Base-by-base conservation (phyloP, 2,113 vertebrate genomes). In the Orientallactaga bullata region DNA sequence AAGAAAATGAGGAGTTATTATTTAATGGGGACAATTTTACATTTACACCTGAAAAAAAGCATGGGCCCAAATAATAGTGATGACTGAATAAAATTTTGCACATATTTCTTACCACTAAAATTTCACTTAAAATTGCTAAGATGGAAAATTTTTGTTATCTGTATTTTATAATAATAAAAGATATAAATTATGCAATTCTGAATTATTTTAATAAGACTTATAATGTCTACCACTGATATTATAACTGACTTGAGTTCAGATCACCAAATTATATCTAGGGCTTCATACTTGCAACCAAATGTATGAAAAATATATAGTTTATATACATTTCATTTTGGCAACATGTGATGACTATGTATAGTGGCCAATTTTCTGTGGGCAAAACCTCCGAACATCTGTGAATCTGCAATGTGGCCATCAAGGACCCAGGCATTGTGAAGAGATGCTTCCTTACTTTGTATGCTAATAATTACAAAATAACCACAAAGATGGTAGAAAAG, bases 281-380 rank as follows among this genome's bases (percentile, higher is more conserved):
- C 30, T 87, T 86, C 79, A 82, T 71, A 58, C 5, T 65, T 85
- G 8, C 37, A 91, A 91, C n/a, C 51, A 94, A 87, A 85, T 21
- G 8, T 58, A 51, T 28, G 4, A 81, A 73, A 82, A 77, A 15
- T 68, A 72, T 72, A 13, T n/a, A 93, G 55, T 23, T 89, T 9
- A 39, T 13, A 42, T 15, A 2, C 24, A 37, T 68, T 72, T 61
- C 58, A n/a, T 2, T 0, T 1, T 55, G 35, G 58, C 24, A 85
- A 37, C 55, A n/a, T 15, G 0, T 26, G 23, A 68, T 69, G 42
- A 26, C 1, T 90, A 3, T 15, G 28, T 35, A 82, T 39, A 30
- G 37, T 1, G 13, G 69, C 65, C 85, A 86, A 4, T 30, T 55
- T 61, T 93, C 77, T 37, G 47, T n/a, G 4, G 4, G 26, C 71